Conservation (phyloP, 2,113 vertebrate species). For the Neotoma lepida region DNA sequence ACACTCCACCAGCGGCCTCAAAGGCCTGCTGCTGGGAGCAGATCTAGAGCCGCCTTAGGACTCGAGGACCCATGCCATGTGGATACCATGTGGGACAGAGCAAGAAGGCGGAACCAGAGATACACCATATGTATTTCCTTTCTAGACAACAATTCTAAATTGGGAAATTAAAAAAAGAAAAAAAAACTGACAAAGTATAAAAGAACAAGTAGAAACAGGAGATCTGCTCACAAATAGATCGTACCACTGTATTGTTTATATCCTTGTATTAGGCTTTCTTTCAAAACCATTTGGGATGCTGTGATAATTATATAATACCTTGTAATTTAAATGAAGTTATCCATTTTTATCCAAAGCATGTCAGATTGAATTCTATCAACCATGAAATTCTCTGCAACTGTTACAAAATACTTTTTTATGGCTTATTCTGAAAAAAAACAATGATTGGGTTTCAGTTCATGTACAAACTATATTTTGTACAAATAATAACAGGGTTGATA, state of each 20-base stretch:
- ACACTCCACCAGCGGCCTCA: not conserved
- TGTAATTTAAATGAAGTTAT: slow-evolving; percentile 12
- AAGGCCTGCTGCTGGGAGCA: not conserved
- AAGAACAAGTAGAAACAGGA: slow-evolving; percentile 22
- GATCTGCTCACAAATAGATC: not conserved
- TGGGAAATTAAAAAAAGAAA: slow-evolving; percentile 13
- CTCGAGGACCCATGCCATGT: not conserved
- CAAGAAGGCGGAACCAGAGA: not conserved
- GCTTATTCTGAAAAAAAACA: slow-evolving; percentile 48
- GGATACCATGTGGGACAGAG: not conserved
- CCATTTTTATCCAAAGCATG: slow-evolving; percentile 47
- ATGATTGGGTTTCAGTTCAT: slow-evolving; percentile 18
- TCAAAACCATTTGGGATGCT: not conserved
- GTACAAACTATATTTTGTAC: slow-evolving; percentile 49
- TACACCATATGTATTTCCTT: not conserved
- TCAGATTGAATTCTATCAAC: slow-evolving; percentile 40
- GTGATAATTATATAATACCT: slow-evolving; percentile 10
- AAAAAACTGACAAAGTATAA: not conserved
- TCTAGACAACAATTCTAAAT: not conserved
- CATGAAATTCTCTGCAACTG: slow-evolving; percentile 43
- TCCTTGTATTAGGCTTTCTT: not conserved
- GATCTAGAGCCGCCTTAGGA: not conserved
- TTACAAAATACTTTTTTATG: slow-evolving; percentile 32
- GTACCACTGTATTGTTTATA: not conserved
- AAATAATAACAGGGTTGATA: slow-evolving; percentile 58